These are phyloP conservation scores for Monoplex corrugatus DNA, from an alignment of 2,888 invertebrate species.

Conservation along the genomic window DNA sequence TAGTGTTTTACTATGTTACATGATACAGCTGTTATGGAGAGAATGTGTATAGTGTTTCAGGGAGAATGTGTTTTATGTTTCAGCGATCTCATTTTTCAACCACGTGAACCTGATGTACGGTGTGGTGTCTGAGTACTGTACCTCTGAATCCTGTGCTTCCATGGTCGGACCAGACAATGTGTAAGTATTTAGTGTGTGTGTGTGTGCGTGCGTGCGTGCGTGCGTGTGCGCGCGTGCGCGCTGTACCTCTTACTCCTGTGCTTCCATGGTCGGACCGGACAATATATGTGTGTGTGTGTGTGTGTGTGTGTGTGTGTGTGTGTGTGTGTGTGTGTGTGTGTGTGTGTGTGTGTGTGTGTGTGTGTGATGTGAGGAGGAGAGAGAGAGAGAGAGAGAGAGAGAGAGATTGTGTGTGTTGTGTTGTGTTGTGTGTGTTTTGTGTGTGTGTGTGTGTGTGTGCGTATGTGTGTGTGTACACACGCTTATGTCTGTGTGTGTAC, in stretches of 20 bases:
- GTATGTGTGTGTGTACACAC: background rate
- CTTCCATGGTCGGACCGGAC: slow-evolving; percentile 95
- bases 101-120: slow-evolving; percentile 99
- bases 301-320: background rate
- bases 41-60: no score
- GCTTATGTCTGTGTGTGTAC: no score
- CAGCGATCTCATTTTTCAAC: slow-evolving; percentile 95
- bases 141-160: slow-evolving; percentile 92
- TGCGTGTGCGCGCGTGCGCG: slow-evolving; percentile 91
- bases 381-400: no score
- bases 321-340: no score
- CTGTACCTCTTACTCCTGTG: slow-evolving; percentile 97
- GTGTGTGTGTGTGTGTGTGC: slow-evolving; percentile 59
- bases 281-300: slow-evolving; percentile 87
- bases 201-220: slow-evolving; percentile 21
- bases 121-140: slow-evolving; percentile 99
- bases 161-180: slow-evolving; percentile 98
- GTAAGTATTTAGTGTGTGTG: slow-evolving; percentile 83
- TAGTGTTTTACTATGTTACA: no score
- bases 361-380: no score
- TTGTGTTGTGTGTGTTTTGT: slow-evolving; percentile 80
- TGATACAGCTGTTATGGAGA: no score
- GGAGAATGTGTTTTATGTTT: background rate
- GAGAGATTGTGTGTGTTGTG: background rate
- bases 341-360: no score